phyloP scores from a whole-genome alignment of 2,797 vertebrate species.

The Pitangus sulphuratus region DNA sequence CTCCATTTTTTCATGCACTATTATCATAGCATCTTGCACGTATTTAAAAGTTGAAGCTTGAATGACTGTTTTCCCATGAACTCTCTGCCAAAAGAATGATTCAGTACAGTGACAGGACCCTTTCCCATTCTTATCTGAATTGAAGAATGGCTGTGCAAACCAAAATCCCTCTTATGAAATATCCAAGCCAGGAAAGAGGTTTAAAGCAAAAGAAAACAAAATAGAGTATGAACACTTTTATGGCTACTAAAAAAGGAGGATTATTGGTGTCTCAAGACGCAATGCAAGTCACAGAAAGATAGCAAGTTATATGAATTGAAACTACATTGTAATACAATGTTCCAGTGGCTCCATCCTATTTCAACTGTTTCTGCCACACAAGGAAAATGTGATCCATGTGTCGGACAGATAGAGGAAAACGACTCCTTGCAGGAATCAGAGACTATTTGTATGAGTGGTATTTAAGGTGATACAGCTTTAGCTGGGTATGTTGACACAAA shows the following conservation, averaged over 20 bases:
- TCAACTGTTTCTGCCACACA: slow-evolving; percentile 31
- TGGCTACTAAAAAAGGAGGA: neutral
- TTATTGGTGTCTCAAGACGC: neutral
- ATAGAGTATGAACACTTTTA: neutral
- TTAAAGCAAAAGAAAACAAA: neutral
- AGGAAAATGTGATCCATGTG: slow-evolving; percentile 60
- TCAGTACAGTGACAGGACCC: neutral
- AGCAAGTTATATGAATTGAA: slow-evolving; percentile 23
- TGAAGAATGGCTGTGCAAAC: neutral
- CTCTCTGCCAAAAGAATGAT: neutral
- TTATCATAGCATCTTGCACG: neutral
- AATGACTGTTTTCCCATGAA: neutral
- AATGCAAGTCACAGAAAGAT: neutral
- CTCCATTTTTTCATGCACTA: neutral
- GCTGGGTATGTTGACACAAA: slow-evolving; percentile 51
- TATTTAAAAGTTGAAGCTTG: neutral
- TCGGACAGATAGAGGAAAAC: slow-evolving; percentile 54
- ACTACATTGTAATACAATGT: neutral
- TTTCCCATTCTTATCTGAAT: neutral
- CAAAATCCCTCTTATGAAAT: neutral
- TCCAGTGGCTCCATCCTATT: slow-evolving; percentile 45
- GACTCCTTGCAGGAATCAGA: slow-evolving; percentile 52
- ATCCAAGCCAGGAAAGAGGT: neutral
- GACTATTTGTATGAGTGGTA: slow-evolving; percentile 45
- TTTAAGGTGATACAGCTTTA: slow-evolving; percentile 42